These are phyloP conservation scores for Naja naja DNA, from an alignment of 2,113 vertebrate genomes.

Conservation along the genomic window DNA sequence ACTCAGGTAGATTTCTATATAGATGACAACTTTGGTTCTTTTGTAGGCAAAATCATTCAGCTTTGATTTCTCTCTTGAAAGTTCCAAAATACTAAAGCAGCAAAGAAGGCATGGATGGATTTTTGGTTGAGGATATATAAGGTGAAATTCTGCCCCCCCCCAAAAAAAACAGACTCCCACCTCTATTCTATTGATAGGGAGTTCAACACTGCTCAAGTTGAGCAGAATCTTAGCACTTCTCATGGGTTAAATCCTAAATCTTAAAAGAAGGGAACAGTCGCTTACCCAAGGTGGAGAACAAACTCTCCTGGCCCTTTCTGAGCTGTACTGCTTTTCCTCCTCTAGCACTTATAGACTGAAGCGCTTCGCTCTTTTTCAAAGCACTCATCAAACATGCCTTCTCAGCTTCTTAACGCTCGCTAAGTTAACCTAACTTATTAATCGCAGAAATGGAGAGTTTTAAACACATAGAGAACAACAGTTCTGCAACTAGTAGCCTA, in stretches of 20 bases:
- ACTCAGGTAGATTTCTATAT: not conserved
- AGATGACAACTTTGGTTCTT: not conserved
- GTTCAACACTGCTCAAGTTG: not conserved
- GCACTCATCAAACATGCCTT: conserved; percentile 8
- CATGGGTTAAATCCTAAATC: not conserved
- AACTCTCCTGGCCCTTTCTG: not conserved
- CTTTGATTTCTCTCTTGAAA: not conserved
- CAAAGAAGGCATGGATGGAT: not conserved
- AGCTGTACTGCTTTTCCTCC: not conserved
- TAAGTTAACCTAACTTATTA: not conserved
- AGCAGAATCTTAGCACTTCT: conserved; percentile 49
- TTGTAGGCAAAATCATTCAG: not conserved
- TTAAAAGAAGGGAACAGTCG: conserved; percentile 13
- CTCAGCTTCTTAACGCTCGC: not conserved
- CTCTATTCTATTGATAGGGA: not conserved
- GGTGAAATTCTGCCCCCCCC: not conserved
- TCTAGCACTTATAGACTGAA: conserved; percentile 52
- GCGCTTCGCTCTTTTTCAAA: not conserved
- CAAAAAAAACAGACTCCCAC: not conserved
- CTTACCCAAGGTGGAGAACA: conserved; percentile 7
- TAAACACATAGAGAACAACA: not conserved
- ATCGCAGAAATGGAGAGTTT: not conserved
- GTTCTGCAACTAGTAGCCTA: not conserved
- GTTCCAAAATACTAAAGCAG: not conserved
- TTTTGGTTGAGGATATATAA: not conserved